Percentiles rank a stretch among this genome's conserved stretches.
phyloP scores from a whole-genome alignment of 2,113 vertebrate species.

The Hemibagrus wyckioides region DNA sequence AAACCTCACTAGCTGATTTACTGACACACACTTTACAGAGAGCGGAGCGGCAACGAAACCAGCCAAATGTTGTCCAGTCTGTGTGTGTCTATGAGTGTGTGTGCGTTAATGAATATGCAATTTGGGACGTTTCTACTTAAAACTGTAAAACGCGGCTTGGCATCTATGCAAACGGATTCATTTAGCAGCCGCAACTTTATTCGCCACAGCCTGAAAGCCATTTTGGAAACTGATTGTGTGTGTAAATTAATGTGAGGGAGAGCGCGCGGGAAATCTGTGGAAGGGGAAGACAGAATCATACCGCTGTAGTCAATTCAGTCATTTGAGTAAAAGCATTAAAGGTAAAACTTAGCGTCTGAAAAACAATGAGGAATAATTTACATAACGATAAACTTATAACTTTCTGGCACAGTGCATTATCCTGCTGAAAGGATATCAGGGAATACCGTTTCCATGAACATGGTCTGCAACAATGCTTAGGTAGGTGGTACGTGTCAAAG shows the following conservation, averaged over 20 bases:
- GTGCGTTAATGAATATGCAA: not conserved
- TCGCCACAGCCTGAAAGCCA: not conserved
- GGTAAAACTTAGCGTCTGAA: not conserved
- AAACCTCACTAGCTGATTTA: not conserved
- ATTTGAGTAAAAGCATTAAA: not conserved
- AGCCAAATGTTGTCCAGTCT: not conserved
- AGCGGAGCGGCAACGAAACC: not conserved
- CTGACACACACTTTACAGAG: not conserved
- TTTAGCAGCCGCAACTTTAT: not conserved
- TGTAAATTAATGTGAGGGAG: not conserved
- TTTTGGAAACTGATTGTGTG: not conserved
- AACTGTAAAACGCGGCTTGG: not conserved
- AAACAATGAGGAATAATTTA: not conserved
- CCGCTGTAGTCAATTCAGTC: not conserved
- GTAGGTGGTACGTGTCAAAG: too few species aligned
- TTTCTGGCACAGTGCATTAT: too few species aligned
- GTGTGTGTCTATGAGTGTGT: too few species aligned
- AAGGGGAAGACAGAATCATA: not conserved
- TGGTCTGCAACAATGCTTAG: too few species aligned
- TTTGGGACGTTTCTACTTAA: not conserved
- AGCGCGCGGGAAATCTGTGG: not conserved
- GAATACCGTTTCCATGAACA: too few species aligned
- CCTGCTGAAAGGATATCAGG: too few species aligned
- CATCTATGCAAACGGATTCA: not conserved
- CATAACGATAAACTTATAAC: too few species aligned